These are phyloP conservation scores for Muscicapa adusta DNA, from an alignment of 2,113 vertebrate genomes.

Conservation along the genomic window DNA sequence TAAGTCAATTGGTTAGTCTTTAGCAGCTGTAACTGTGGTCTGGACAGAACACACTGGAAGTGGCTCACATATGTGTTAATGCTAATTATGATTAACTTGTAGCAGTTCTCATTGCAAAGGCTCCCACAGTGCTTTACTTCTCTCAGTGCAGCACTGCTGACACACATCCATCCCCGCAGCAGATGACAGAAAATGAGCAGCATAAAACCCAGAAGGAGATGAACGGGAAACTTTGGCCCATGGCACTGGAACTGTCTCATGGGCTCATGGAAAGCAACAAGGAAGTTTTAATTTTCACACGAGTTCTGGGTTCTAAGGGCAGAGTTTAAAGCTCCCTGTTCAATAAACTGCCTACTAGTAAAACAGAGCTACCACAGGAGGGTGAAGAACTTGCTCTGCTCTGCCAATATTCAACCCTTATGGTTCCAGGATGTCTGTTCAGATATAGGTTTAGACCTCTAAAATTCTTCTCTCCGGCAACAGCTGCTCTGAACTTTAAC, in stretches of 20 bases:
- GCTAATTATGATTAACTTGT: not conserved
- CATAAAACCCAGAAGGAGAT: not conserved
- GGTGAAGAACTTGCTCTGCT: not conserved
- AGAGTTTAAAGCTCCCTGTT: not conserved
- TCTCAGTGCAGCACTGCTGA: not conserved
- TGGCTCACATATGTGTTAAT: not conserved
- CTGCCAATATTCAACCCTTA: slow-evolving; percentile 17
- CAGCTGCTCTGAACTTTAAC: not conserved
- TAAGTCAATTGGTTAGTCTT: not conserved
- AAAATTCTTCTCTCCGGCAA: not conserved
- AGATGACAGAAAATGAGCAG: not conserved
- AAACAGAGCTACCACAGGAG: not conserved
- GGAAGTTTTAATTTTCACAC: not conserved
- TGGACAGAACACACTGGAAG: not conserved
- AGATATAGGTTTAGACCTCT: not conserved
- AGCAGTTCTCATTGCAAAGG: not conserved
- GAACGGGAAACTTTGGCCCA: not conserved
- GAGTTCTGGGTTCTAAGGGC: not conserved
- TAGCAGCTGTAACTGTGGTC: not conserved
- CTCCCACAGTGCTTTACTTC: not conserved
- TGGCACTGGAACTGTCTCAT: not conserved
- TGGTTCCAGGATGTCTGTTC: slow-evolving; percentile 28
- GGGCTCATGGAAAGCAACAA: not conserved
- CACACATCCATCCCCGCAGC: not conserved
- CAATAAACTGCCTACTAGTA: not conserved